Evolutionary conservation across 2,113 vertebrate species (phyloP).

Genomic region (Aegithalos caudatus): DNA sequence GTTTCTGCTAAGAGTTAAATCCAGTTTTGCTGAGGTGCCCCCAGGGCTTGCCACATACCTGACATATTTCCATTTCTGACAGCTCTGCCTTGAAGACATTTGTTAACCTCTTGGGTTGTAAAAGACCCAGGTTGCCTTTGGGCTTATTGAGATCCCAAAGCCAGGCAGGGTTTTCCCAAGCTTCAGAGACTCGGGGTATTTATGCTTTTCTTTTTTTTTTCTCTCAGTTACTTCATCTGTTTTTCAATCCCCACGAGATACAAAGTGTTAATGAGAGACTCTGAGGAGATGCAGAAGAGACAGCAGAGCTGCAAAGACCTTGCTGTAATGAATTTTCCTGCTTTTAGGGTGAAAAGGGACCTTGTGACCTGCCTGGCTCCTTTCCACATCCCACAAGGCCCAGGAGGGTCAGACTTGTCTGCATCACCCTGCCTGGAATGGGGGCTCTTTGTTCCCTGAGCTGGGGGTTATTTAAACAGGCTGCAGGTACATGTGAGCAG

Average conservation of each 20-base stretch:
- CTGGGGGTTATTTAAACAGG: neutral
- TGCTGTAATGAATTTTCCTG: neutral
- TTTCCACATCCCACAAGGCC: neutral
- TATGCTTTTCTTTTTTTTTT: neutral
- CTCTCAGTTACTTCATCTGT: neutral
- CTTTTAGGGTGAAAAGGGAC: neutral
- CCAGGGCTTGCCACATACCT: slow-evolving; percentile 76
- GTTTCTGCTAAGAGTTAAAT: slow-evolving; percentile 61
- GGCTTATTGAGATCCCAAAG: slow-evolving; percentile 22
- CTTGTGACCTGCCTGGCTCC: neutral
- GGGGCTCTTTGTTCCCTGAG: slow-evolving; percentile 17
- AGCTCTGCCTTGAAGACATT: slow-evolving; percentile 46
- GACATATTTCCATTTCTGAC: slow-evolving; percentile 78
- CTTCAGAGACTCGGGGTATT: neutral
- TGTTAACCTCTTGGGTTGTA: slow-evolving; percentile 65
- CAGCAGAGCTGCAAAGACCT: neutral
- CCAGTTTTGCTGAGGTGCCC: slow-evolving; percentile 68
- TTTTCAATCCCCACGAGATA: neutral
- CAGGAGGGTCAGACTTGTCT: neutral
- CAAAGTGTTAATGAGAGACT: neutral
- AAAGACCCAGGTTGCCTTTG: slow-evolving; percentile 56
- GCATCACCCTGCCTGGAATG: no score
- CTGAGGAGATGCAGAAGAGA: neutral
- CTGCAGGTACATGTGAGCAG: neutral
- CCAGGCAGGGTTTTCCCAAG: slow-evolving; percentile 17